phyloP scores from a whole-genome alignment of 2,113 vertebrate genomes.

The Ceyx cyanopectus region DNA sequence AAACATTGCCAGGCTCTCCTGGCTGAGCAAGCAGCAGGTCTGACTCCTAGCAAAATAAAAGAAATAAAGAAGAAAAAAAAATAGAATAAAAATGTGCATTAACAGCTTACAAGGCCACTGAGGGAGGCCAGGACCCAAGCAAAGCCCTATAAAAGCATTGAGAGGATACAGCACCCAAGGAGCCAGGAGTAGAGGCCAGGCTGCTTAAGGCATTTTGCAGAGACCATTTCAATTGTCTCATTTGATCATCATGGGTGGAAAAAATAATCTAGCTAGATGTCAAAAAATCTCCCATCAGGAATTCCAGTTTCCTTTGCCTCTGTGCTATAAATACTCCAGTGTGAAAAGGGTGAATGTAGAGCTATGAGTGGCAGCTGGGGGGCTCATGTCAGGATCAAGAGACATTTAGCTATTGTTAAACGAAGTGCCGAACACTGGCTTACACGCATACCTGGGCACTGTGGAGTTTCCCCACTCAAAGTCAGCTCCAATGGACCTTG shows the following conservation, averaged over 20 bases:
- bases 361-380: slow-evolving; percentile 33
- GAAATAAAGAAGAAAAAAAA: background rate
- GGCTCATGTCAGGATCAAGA: slow-evolving; percentile 56
- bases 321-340: slow-evolving; percentile 58
- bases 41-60: background rate
- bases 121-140: background rate
- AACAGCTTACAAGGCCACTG: background rate
- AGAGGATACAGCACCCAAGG: background rate
- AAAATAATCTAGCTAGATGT: slow-evolving; percentile 22
- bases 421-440: slow-evolving; percentile 41
- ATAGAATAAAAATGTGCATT: background rate
- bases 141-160: background rate
- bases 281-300: slow-evolving; percentile 5
- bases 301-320: slow-evolving; percentile 62
- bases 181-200: background rate
- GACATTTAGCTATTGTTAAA: slow-evolving; percentile 19
- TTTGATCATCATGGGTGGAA: slow-evolving; percentile 4
- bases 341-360: slow-evolving; percentile 48
- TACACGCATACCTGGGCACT: accelerated
- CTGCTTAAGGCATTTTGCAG: background rate
- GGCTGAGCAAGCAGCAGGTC: background rate
- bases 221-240: background rate
- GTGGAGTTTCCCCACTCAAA: background rate
- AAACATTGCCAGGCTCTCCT: background rate
- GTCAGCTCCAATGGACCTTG: accelerated